Evolutionary conservation across 2,797 vertebrate species (phyloP), one percentile per base, ranked within the genome.

Genomic region (Acrocephalus scirpaceus): DNA sequence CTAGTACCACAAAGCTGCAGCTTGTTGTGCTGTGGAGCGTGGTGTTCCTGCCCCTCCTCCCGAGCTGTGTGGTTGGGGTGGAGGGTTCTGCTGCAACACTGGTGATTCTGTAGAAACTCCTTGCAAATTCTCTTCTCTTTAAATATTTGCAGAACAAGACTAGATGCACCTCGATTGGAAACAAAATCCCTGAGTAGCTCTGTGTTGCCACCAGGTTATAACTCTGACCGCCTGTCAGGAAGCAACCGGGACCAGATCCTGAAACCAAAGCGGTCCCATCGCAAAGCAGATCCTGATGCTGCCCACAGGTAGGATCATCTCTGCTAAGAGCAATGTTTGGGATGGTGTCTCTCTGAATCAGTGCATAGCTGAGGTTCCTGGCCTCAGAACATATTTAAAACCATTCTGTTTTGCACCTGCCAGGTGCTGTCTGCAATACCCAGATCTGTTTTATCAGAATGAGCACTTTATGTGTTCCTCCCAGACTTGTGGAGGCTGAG

Each of bases 221-320:
- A 98, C 85, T 96, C 97, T 57, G 98, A 98, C 96, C 98, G 98
- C 92, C 97, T 98, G 3, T 97, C 97, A 0, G 98, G 98, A 87
- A 98, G 92, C 96, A 98, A 97, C 97, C 97, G 98, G 96, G 98
- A 98, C 22, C 97, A 98, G 76, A 95, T 98, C 85, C 98, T 99
- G 95, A 99, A 99, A 98, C 98, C 99, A 94, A 99, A 99, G 93
- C 99, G 99, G 94, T 99, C 99, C 83, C 99, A 99, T 94, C 99
- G 99, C 88, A 99, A 98, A 98, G 99, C 99, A 64, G 99, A 99
- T 66, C 99, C 99, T 0, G 98, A 99, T 51, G 99, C 99, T 75
- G 99, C 99, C 88, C 99, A 99, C 98, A 99, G 99, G 99, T 99
- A 98, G 92, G 97, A 44, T 40, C 40, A 15, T 19, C 34, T 93